These are phyloP conservation scores for Nycticorax nycticorax DNA, from an alignment of 2,113 vertebrate genomes.

Conservation along the genomic window DNA sequence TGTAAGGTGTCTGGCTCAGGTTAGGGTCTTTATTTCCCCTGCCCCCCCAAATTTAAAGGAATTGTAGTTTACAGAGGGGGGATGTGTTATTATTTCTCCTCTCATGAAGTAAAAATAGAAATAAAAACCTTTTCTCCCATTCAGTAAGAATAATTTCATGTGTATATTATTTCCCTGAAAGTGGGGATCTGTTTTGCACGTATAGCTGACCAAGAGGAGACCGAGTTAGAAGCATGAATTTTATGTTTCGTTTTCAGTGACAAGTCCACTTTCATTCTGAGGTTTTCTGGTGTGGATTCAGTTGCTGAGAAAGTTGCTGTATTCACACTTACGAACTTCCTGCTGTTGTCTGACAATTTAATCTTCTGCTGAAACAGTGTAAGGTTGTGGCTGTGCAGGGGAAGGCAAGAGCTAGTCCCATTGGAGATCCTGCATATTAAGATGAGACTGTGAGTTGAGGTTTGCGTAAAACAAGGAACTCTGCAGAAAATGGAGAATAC, in stretches of 20 bases:
- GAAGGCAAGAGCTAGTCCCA: neutral
- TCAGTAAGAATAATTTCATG: neutral
- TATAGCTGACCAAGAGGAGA: neutral
- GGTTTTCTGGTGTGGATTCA: neutral
- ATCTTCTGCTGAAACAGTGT: neutral
- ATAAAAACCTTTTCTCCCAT: neutral
- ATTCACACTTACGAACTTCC: neutral
- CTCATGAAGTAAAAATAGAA: neutral
- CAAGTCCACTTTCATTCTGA: neutral
- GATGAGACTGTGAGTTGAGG: neutral
- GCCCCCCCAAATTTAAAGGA: neutral
- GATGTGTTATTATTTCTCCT: neutral
- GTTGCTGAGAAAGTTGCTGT: neutral
- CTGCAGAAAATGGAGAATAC: neutral
- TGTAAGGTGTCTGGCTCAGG: neutral
- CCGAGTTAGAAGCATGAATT: neutral
- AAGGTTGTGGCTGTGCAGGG: rapidly evolving
- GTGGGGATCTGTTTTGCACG: neutral
- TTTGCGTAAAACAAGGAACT: neutral
- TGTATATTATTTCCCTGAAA: neutral
- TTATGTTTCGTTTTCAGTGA: neutral
- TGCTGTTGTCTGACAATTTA: neutral
- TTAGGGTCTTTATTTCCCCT: neutral
- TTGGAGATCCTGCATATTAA: neutral
- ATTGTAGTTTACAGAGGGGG: neutral